A percentile compares a stretch with the other conserved stretches of the same genome.
phyloP scores from a whole-genome alignment of 2,797 vertebrate species.

The Spondyliosoma cantharus region DNA sequence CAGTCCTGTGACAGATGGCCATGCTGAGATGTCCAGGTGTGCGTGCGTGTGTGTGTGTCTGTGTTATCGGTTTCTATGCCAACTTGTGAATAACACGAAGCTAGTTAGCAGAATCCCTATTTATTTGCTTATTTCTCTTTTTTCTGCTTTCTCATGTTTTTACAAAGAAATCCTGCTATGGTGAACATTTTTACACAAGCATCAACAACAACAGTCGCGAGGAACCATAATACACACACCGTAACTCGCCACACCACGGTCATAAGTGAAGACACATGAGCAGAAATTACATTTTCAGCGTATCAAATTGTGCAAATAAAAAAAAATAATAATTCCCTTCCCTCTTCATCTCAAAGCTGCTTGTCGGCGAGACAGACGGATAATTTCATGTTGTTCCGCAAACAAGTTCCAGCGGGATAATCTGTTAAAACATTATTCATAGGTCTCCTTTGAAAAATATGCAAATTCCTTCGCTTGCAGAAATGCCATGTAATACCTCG shows the following conservation, averaged over 20 bases:
- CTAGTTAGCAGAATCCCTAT: slow-evolving; percentile 3
- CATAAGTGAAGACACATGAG: slow-evolving; percentile 1
- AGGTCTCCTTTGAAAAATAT: slow-evolving; percentile 58
- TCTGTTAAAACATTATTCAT: slow-evolving; percentile 53
- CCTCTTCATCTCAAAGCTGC: slow-evolving; percentile 8
- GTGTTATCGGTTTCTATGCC: slow-evolving; percentile 21
- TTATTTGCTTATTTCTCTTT: background rate
- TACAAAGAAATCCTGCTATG: background rate
- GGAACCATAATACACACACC: background rate
- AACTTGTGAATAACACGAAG: slow-evolving; percentile 37
- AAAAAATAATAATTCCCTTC: slow-evolving; percentile 5
- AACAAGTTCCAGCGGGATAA: slow-evolving; percentile 52
- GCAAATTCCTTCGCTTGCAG: slow-evolving; percentile 50
- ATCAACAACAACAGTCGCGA: background rate
- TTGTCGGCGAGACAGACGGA: slow-evolving; percentile 5
- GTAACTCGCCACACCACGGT: too few relatives aligned
- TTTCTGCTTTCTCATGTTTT: slow-evolving; percentile 7
- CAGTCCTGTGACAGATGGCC: slow-evolving; percentile 73
- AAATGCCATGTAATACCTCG: slow-evolving; percentile 59
- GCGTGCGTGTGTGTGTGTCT: slow-evolving; percentile 27
- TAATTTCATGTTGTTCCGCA: slow-evolving; percentile 45
- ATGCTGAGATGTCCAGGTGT: slow-evolving; percentile 52
- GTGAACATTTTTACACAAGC: slow-evolving; percentile 2
- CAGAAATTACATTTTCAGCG: background rate
- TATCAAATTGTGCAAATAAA: background rate